Evolutionary conservation across 2,888 invertebrate genomes (phyloP), one percentile per base, ranked within the genome.

Genomic region (Choreutis nemorana): DNA sequence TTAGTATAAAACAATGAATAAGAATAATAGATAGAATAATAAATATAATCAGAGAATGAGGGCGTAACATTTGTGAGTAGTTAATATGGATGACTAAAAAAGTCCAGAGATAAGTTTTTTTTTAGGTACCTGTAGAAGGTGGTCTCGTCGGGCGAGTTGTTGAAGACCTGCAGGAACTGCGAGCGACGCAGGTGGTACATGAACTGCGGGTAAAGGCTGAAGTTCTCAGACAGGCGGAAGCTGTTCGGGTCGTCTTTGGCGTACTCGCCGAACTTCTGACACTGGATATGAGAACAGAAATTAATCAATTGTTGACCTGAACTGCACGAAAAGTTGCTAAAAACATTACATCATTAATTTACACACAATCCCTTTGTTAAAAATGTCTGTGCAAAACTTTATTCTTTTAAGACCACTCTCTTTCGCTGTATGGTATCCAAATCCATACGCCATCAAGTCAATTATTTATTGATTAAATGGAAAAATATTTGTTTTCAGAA

Each of bases 141-240:
- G 8, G 98, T 99, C 81, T 99, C 99, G 70, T 99, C 99, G 0
- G 99, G 99, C 22, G 97, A 97, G 82, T 99, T 99, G 79, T 99
- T 99, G 80, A 99, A 99, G 25, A 99, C 98, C 82, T 98, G 98
- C 41, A 99, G 83, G 78, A 99, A 99, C 77, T 98, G 99, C 14
- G 98, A 99, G 43, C 99, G 86, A 23, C 99, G 84, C 51, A 99
- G 78, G 61, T 99, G 99, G 72, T 98, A 99, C 97, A 99, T 98
- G 71, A 99, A 99, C 75, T 99, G 99, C 23, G 99, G 99, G 79
- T 97, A 99, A 33, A 99, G 81, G 34, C 95, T 94, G 77, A 99
- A 99, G 77, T 97, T 97, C 60, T 97, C 97, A 2, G 92, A 88
- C 35, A 99, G 84, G 28, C 97, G 85, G 81, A 99, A 99, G 42